Percentiles rank a stretch among this genome's conserved stretches.
These are phyloP conservation scores for Phainopepla nitens DNA, from an alignment of 2,113 vertebrate species.

Conservation along the genomic window DNA sequence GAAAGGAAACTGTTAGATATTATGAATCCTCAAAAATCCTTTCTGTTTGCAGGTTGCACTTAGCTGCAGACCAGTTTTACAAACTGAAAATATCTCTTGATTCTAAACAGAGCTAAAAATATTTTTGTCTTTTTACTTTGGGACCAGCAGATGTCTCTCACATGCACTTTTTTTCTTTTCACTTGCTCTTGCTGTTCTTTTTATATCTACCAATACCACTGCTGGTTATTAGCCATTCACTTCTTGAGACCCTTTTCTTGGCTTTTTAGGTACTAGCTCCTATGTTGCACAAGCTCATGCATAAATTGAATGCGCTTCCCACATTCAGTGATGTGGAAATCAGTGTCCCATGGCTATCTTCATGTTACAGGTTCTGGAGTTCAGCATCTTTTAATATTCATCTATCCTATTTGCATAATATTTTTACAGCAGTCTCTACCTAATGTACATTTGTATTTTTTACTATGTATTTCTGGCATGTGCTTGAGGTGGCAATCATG, in stretches of 20 bases:
- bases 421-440: neutral
- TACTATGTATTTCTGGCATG: constrained; percentile 65
- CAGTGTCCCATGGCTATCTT: neutral
- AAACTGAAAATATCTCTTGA: neutral
- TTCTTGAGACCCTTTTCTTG: neutral
- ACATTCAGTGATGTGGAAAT: neutral
- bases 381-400: neutral
- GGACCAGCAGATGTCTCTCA: neutral
- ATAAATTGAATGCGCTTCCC: neutral
- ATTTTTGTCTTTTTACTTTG: neutral
- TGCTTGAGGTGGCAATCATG: constrained; percentile 55
- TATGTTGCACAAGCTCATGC: neutral
- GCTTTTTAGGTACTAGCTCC: neutral
- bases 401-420: constrained; percentile 13
- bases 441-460: constrained; percentile 12
- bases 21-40: neutral
- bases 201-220: neutral
- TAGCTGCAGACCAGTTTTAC: neutral
- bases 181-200: neutral
- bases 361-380: neutral
- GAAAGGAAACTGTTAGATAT: neutral
- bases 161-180: neutral
- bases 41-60: neutral
- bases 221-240: neutral
- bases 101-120: neutral